Evolutionary conservation across 2,888 invertebrate species (phyloP).

Genomic region (Lasioglossum marginatum): DNA sequence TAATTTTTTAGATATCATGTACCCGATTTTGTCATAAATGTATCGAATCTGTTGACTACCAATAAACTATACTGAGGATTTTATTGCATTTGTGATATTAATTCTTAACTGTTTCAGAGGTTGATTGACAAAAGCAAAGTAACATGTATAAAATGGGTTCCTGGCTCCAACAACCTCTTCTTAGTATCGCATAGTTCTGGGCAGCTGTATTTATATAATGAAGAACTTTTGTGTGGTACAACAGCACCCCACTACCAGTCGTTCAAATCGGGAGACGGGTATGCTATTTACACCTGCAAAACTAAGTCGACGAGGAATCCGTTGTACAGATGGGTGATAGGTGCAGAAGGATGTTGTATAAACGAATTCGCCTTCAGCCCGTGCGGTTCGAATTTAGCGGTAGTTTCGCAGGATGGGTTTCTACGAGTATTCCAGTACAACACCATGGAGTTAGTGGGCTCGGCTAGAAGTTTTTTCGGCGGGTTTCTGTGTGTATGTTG

Average conservation of each 20-base stretch:
- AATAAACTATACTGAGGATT: not conserved
- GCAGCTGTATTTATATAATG: constrained; percentile 98
- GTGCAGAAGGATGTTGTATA: constrained; percentile 92
- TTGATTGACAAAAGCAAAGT: constrained; percentile 97
- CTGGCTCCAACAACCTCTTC: constrained; percentile 96
- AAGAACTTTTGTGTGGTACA: constrained; percentile 95
- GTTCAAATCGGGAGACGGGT: constrained; percentile 97
- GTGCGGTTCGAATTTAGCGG: constrained; percentile 95
- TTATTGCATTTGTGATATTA: not conserved
- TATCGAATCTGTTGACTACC: not conserved
- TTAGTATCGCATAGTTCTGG: constrained; percentile 98
- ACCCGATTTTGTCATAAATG: not conserved
- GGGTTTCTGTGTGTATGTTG: constrained; percentile 98
- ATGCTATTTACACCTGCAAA: constrained; percentile 97
- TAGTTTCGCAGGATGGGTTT: constrained; percentile 97
- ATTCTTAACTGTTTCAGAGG: constrained; percentile 87
- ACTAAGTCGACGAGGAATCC: constrained; percentile 98
- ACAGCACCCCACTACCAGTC: constrained; percentile 97
- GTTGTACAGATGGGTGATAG: constrained; percentile 95
- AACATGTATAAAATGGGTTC: constrained; percentile 99
- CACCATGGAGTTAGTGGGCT: constrained; percentile 97
- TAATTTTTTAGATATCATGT: not conserved
- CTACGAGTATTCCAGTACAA: constrained; percentile 98
- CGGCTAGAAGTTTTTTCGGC: constrained; percentile 98
- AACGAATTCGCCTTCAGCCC: constrained; percentile 99